Evolutionary conservation across 2,888 invertebrate genomes (phyloP).

Genomic region (Anorthoa munda): DNA sequence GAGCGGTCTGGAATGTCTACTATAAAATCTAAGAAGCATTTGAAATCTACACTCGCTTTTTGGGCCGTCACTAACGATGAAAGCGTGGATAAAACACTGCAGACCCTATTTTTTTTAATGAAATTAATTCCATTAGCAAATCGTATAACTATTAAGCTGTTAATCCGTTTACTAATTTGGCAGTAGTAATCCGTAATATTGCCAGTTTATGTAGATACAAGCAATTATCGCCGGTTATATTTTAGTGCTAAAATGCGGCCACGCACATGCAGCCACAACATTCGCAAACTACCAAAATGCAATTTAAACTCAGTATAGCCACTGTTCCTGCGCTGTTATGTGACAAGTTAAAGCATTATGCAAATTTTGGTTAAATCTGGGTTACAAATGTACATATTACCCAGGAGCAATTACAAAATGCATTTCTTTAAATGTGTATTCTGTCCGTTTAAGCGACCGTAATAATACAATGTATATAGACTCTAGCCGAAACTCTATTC

Average conservation of each 20-base stretch:
- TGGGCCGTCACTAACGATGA: constrained; percentile 14
- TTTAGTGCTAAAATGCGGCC: constrained; percentile 77
- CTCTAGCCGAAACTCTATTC: neutral
- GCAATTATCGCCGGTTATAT: constrained; percentile 77
- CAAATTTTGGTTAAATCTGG: constrained; percentile 82
- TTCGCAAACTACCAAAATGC: constrained; percentile 83
- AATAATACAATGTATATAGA: neutral
- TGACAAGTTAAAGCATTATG: constrained; percentile 87
- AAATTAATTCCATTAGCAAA: constrained; percentile 27
- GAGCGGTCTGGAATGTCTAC: constrained; percentile 48
- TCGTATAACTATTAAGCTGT: constrained; percentile 41
- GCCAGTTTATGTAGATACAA: constrained; percentile 62
- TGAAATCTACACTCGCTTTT: constrained; percentile 35
- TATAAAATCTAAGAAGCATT: constrained; percentile 56
- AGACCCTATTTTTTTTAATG: constrained; percentile 16
- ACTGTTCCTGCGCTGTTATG: constrained; percentile 80
- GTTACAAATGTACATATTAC: constrained; percentile 80
- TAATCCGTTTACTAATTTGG: constrained; percentile 61
- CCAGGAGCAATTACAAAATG: constrained; percentile 66
- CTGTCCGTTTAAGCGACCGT: constrained; percentile 19
- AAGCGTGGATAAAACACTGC: constrained; percentile 9
- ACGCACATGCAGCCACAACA: constrained; percentile 78
- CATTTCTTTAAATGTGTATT: constrained; percentile 64
- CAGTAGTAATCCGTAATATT: constrained; percentile 67
- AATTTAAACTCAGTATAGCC: constrained; percentile 84